phyloP scores from a whole-genome alignment of 2,888 invertebrate genomes.

The Calameuta idolon region DNA sequence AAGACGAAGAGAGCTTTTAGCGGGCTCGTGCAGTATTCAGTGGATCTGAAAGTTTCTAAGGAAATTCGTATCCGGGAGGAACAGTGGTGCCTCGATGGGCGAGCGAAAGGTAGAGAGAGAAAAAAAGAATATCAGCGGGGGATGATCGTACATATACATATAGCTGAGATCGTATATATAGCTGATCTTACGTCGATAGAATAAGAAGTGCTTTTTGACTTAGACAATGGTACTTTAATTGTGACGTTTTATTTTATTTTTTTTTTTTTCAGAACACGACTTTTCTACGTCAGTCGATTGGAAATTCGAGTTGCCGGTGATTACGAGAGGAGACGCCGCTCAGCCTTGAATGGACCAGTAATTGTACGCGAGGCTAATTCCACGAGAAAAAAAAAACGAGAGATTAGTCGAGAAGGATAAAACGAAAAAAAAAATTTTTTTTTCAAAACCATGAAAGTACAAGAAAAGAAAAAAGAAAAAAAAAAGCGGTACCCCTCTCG shows the following conservation, averaged over 20 bases:
- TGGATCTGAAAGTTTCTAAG: neutral
- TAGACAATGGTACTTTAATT: neutral
- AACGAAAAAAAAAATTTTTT: neutral
- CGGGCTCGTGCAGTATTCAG: neutral
- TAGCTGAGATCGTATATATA: neutral
- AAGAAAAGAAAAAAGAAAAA: conserved; percentile 4
- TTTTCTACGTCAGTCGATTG: neutral
- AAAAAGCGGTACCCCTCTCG: conserved; percentile 2
- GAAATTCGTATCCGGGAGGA: neutral
- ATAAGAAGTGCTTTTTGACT: neutral
- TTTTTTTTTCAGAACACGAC: neutral
- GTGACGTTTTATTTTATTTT: neutral
- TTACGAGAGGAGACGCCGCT: neutral
- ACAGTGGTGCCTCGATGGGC: neutral
- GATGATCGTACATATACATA: neutral
- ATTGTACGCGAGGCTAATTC: neutral
- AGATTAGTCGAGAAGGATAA: neutral
- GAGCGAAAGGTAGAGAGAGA: neutral
- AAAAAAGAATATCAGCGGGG: neutral
- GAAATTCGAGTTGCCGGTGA: neutral
- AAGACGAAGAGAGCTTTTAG: neutral
- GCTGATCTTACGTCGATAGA: neutral
- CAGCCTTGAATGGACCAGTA: neutral
- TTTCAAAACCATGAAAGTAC: neutral
- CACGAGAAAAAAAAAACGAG: neutral